phyloP scores from a whole-genome alignment of 2,113 vertebrate species.

The Sorex fumeus region DNA sequence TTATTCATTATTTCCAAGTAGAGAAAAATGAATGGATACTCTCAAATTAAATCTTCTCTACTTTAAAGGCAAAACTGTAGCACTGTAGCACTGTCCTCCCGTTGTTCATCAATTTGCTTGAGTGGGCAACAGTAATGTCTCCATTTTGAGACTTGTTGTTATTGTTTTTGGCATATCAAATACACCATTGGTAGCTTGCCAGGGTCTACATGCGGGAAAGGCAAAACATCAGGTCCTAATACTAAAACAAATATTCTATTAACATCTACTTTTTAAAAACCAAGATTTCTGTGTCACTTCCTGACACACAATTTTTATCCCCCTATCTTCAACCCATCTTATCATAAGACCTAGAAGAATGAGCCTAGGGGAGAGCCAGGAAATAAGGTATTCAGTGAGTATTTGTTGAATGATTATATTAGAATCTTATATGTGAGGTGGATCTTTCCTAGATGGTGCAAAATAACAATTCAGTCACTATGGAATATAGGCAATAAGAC shows the following conservation, averaged over 20 bases:
- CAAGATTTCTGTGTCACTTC: constrained; percentile 28
- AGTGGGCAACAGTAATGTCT: too few relatives aligned
- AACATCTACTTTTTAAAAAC: constrained; percentile 51
- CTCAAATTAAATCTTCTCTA: constrained; percentile 33
- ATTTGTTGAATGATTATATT: neutral
- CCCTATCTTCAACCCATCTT: neutral
- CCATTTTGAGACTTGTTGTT: too few relatives aligned
- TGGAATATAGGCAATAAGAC: neutral
- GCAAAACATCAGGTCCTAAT: neutral
- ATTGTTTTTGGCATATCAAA: too few relatives aligned
- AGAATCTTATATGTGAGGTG: neutral
- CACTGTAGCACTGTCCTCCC: too few relatives aligned
- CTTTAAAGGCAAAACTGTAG: constrained; percentile 28
- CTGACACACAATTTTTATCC: neutral
- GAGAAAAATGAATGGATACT: constrained; percentile 27
- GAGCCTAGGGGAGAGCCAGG: neutral
- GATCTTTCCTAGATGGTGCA: neutral
- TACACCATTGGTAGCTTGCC: too few relatives aligned
- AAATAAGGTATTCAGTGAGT: neutral
- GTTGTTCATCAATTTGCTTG: too few relatives aligned
- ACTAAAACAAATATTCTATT: too few relatives aligned
- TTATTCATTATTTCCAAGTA: constrained; percentile 51
- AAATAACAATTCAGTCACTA: neutral
- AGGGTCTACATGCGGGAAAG: too few relatives aligned
- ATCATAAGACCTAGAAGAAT: neutral